Base-by-base conservation (phyloP, 2,888 invertebrate species). In the Drosophila kokeensis region DNA sequence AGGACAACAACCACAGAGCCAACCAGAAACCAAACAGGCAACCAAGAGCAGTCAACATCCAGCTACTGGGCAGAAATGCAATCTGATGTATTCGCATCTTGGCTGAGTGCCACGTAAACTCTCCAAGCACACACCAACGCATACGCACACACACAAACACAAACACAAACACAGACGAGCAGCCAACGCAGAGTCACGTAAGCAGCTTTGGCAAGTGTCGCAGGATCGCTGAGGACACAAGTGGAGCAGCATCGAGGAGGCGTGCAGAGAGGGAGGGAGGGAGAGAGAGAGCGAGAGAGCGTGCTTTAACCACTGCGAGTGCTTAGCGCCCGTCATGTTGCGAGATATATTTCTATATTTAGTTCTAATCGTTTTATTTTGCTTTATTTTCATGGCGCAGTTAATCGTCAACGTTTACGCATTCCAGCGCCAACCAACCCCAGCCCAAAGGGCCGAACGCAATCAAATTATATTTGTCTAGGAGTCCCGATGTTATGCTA, bases 321-420 rank as follows among this genome's bases (percentile, higher is more conserved):
- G 73, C 81, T 65, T 34, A 65, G 62, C 64, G 66, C 87, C 85
- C 79, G 88, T 64, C 70, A 92, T 92, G 92, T 89, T 92, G 92
- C 93, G 93, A 83, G 92, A 92, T 90, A 92, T 92, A 69, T 92
- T 92, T 87, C 86, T 92, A 69, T 92, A 92, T 84, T 83, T 92
- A 82, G 91, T 93, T 82, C 86, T 92, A 88, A 92, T 92, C 83
- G 91, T 92, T 91, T 92, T 92, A 90, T 92, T 92, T 90, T 92
- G 92, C 86, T 89, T 92, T 76, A 92, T 92, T 89, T 92, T 92
- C 82, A 87, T 92, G 91, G 92, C 92, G 72, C 93, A 92, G 91
- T 89, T 92, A 90, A 92, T 92, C 84, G 92, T 92, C 79, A 92
- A 92, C 80, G 92, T 92, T 72, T 92, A 92, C 85, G 92, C 92